These are phyloP conservation scores for Coranthus polyacanthus DNA, from an alignment of 2,797 vertebrate genomes.

Conservation along the genomic window DNA sequence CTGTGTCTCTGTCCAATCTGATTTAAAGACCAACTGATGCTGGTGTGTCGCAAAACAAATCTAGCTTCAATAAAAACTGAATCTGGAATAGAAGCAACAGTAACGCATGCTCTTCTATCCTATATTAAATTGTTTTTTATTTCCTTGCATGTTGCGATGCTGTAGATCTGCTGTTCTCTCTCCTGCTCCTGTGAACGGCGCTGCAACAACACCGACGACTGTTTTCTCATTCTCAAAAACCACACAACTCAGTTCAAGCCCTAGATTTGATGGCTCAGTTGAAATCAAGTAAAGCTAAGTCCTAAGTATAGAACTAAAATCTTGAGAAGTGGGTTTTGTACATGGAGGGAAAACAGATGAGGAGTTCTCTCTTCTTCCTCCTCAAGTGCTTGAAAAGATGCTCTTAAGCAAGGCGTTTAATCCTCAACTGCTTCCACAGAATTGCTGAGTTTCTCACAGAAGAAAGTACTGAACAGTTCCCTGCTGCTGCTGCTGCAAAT, in stretches of 20 bases:
- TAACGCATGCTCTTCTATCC: slow-evolving; percentile 30
- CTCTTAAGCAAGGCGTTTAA: slow-evolving; percentile 6
- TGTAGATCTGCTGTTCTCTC: slow-evolving; percentile 26
- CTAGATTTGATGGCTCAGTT: not conserved
- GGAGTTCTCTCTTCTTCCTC: too few relatives aligned
- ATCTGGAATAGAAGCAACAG: slow-evolving; percentile 40
- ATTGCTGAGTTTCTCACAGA: not conserved
- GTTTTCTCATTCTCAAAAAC: too few relatives aligned
- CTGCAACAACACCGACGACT: not conserved
- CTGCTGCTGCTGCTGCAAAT: too few relatives aligned
- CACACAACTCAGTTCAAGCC: not conserved
- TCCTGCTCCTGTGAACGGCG: not conserved
- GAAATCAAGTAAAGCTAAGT: too few relatives aligned
- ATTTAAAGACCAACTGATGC: slow-evolving; percentile 47
- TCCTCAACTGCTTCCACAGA: not conserved
- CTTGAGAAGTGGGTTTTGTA: too few relatives aligned
- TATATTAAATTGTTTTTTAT: slow-evolving; percentile 43
- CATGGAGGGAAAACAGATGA: too few relatives aligned
- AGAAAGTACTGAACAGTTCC: too few relatives aligned
- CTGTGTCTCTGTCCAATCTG: slow-evolving; percentile 35
- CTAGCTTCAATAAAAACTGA: slow-evolving; percentile 34
- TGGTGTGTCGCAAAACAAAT: slow-evolving; percentile 20
- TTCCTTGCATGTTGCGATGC: slow-evolving; percentile 20
- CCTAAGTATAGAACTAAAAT: too few relatives aligned
- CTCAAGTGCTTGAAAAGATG: not conserved